Base-by-base conservation (phyloP, 2,888 invertebrate genomes). In the Ariolimax columbianus region DNA sequence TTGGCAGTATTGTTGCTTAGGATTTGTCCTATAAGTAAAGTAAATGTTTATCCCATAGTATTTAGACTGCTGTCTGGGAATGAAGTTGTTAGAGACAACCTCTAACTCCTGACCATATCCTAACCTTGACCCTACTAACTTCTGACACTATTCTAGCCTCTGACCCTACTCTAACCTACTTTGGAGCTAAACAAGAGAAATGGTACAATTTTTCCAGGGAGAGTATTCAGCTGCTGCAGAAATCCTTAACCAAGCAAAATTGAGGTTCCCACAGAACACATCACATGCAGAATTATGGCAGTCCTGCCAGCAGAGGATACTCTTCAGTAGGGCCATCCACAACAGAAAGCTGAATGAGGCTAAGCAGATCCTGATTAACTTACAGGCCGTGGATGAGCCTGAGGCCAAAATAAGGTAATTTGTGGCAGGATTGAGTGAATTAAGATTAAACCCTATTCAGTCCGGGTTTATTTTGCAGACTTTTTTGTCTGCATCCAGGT, bases 261-360 rank as follows among this genome's bases (percentile, higher is more conserved):
- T 95, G 78, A 94, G 95, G 86, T 96, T 96, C 91, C 96, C 96
- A 0, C 86, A 88, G 23, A 95, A 96, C 82, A 95, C 96, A 89
- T 96, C 96, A 0, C 88, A 93, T 84, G 95, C 95, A 0, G 94
- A 95, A 89, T 95, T 96, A 86, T 97, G 97, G 97, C 96, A 96
- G 95, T 94, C 96, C 33, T 95, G 91, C 82, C 93, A 94, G 82
- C 93, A 94, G 86, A 89, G 91, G 59, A 90, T 94, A 30, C 86
- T 87, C 26, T 94, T 93, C 88, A 91, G 92, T 55, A 89, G 90
- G 83, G 91, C 93, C 0, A 63, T 94, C 51, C 88, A 91, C n/a
- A 91, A 91, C 77, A 96, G 96, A 84, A 96, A 96, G 91, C 96
- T 96, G 96, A 95, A 95, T 79, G 96, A 96, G 88, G 97, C 97